A percentile compares a stretch with the other conserved stretches of the same genome.
Evolutionary conservation across 2,797 vertebrate species (phyloP).

Genomic region (Girardinus metallicus): DNA sequence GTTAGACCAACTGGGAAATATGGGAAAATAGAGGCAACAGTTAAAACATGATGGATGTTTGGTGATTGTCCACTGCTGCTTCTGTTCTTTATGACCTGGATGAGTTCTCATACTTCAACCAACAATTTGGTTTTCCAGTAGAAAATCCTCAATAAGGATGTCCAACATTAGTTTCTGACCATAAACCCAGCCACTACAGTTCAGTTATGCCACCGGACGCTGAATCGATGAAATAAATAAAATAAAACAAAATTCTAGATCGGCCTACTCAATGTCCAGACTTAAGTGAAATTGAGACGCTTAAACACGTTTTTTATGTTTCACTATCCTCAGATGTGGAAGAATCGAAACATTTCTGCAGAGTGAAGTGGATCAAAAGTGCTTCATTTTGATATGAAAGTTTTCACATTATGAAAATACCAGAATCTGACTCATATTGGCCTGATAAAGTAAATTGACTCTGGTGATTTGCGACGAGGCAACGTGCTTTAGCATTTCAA

Average conservation of each 20-base stretch:
- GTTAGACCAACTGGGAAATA: background rate
- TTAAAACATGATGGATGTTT: background rate
- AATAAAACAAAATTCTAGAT: background rate
- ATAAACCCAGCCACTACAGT: background rate
- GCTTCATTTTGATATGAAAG: background rate
- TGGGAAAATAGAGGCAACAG: background rate
- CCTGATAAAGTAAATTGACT: background rate
- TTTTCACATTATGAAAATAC: background rate
- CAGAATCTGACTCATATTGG: background rate
- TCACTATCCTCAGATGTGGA: background rate
- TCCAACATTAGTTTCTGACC: background rate
- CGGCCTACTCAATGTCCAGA: background rate
- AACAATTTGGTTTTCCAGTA: background rate
- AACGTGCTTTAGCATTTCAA: background rate
- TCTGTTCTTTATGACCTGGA: background rate
- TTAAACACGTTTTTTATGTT: background rate
- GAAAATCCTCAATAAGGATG: background rate
- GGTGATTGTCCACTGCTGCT: background rate
- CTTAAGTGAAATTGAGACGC: background rate
- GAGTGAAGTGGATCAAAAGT: background rate
- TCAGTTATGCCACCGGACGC: background rate
- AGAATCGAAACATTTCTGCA: background rate
- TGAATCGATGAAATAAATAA: background rate
- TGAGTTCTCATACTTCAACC: background rate
- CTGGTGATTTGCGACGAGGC: background rate